A percentile compares a stretch with the other conserved stretches of the same genome.
Evolutionary conservation across 37 sponge, comb jelly and placozoan species (phyloP).

Genomic region (Tethya wilhelma): DNA sequence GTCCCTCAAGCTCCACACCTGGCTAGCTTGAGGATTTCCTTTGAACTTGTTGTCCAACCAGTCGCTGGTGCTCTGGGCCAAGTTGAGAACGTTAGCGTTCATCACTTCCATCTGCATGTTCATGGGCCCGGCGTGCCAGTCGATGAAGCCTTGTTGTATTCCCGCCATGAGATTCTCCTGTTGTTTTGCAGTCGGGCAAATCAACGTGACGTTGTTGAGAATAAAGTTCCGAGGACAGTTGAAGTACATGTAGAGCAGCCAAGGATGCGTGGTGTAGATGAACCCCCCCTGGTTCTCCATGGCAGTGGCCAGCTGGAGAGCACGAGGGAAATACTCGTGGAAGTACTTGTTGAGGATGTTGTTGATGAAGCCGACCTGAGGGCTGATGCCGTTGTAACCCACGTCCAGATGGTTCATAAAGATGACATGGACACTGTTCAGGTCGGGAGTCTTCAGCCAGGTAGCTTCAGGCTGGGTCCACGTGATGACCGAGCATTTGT

Average conservation of each 20-base stretch:
- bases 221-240: slow-evolving; percentile 74
- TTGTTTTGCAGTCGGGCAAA: slow-evolving; percentile 50
- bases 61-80: not conserved
- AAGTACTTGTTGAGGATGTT: slow-evolving; percentile 71
- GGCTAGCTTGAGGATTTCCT: not conserved
- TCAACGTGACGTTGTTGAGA: slow-evolving; percentile 38
- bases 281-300: slow-evolving; percentile 34
- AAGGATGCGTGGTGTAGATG: slow-evolving; percentile 80
- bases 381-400: slow-evolving; percentile 72
- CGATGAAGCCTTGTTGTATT: slow-evolving; percentile 29
- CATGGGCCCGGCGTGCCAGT: slow-evolving; percentile 75
- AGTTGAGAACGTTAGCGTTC: slow-evolving; percentile 29
- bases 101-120: slow-evolving; percentile 74
- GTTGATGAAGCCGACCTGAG: slow-evolving; percentile 41
- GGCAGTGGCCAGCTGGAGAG: slow-evolving; percentile 28
- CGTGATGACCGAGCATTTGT: not conserved
- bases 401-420: slow-evolving; percentile 85
- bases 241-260: slow-evolving; percentile 69
- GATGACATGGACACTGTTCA: slow-evolving; percentile 61
- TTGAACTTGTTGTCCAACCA: slow-evolving; percentile 6
- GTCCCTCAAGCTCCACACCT: slow-evolving; percentile 62
- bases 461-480: too few species aligned
- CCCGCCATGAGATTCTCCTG: slow-evolving; percentile 6
- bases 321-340: slow-evolving; percentile 63
- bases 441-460: slow-evolving; percentile 47